Conservation (phyloP, 2,797 vertebrate species). For the Gadopsis bispinosus region DNA sequence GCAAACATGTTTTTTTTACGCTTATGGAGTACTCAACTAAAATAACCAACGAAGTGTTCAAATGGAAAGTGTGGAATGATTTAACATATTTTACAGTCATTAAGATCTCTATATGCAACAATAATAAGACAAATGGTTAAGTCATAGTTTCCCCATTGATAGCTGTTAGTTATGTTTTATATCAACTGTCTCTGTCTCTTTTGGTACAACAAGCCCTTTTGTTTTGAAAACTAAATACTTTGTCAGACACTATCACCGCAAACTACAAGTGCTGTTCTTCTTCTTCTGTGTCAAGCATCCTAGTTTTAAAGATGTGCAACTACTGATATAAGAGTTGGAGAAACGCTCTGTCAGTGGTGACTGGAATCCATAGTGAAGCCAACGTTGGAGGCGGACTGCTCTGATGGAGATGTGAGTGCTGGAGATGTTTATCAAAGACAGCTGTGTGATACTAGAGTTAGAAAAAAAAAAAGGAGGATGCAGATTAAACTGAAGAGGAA, state of each 20-base stretch:
- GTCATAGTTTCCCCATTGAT: no score
- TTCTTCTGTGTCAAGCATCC: slow-evolving; percentile 13
- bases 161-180: background rate
- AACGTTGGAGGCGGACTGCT: slow-evolving; percentile 17
- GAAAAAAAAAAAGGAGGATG: background rate
- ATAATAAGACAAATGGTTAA: background rate
- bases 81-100: background rate
- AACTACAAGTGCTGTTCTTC: background rate
- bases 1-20: background rate
- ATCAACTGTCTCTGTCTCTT: background rate
- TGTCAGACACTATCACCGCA: slow-evolving; percentile 17
- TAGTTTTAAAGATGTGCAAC: background rate
- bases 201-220: background rate
- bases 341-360: slow-evolving; percentile 17
- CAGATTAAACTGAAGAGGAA: slow-evolving; percentile 2
- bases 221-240: background rate
- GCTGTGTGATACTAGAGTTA: background rate
- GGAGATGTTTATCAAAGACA: slow-evolving; percentile 1
- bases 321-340: slow-evolving; percentile 22
- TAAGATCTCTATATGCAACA: background rate
- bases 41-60: background rate
- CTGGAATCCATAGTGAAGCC: slow-evolving; percentile 16
- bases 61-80: background rate
- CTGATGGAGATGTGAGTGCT: slow-evolving; percentile 18
- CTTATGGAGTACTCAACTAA: background rate